phyloP scores from a whole-genome alignment of 2,113 vertebrate species.

The human region DNA sequence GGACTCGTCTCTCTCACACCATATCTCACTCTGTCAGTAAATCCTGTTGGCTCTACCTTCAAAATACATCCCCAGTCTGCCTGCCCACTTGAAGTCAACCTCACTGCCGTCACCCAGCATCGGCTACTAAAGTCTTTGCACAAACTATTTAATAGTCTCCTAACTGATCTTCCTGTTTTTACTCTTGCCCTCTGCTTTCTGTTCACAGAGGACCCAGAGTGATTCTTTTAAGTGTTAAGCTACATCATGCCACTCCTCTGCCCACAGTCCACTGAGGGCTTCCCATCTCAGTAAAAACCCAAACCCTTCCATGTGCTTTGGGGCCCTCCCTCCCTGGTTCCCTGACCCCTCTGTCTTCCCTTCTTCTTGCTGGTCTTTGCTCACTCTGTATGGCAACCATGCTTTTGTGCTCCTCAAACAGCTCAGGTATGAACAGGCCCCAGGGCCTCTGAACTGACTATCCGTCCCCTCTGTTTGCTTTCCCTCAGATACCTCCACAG shows the following conservation, averaged over 20 bases:
- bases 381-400: neutral
- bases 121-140: neutral
- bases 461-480: neutral
- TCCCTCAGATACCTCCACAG: neutral
- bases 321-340: neutral
- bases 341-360: neutral
- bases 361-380: neutral
- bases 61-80: neutral
- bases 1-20: neutral
- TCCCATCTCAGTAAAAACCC: neutral
- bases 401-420: neutral
- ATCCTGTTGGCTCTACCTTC: neutral
- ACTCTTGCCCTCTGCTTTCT: neutral
- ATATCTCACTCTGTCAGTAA: neutral
- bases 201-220: neutral
- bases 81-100: neutral
- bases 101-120: too few relatives aligned
- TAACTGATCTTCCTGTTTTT: neutral
- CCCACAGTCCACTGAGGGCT: neutral
- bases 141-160: too few relatives aligned
- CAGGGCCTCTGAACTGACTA: neutral
- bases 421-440: too few relatives aligned
- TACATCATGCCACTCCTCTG: neutral
- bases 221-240: neutral
- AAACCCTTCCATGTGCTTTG: neutral